A percentile compares a stretch with the other conserved stretches of the same genome.
These are phyloP conservation scores for Oncorhynchus nerka DNA, from an alignment of 2,113 vertebrate genomes.

Conservation along the genomic window DNA sequence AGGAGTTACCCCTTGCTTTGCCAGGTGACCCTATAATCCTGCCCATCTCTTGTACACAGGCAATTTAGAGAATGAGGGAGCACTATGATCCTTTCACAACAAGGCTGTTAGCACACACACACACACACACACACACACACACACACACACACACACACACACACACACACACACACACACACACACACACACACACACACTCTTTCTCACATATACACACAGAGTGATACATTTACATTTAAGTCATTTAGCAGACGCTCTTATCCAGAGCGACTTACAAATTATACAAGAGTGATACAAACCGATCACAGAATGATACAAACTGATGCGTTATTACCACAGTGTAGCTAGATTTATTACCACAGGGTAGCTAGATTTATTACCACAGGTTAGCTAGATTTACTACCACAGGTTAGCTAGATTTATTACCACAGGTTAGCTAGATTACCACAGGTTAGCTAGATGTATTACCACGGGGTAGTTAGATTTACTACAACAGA, in stretches of 20 bases:
- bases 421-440: too few species aligned
- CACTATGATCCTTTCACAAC: neutral
- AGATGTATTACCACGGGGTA: conserved; percentile 45
- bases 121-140: conserved; percentile 24
- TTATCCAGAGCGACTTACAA: too few species aligned
- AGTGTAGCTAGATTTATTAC: too few species aligned
- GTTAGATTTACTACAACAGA: conserved; percentile 45
- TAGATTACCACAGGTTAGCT: conserved; percentile 30
- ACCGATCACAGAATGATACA: conserved; percentile 4
- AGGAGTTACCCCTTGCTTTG: neutral
- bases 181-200: conserved; percentile 25
- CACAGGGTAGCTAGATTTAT: too few species aligned
- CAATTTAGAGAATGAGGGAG: neutral
- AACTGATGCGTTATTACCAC: conserved; percentile 60
- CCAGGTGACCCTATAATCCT: neutral
- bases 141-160: conserved; percentile 11
- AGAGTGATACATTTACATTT: too few species aligned
- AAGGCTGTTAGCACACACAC: too few species aligned
- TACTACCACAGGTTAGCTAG: too few species aligned
- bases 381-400: too few species aligned
- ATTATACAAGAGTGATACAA: neutral
- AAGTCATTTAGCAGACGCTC: too few species aligned
- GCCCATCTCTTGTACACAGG: neutral
- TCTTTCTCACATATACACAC: too few species aligned
- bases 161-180: conserved; percentile 12